Base-by-base conservation (phyloP, 1,140 invertebrate species). In the Drosophila willistoni region DNA sequence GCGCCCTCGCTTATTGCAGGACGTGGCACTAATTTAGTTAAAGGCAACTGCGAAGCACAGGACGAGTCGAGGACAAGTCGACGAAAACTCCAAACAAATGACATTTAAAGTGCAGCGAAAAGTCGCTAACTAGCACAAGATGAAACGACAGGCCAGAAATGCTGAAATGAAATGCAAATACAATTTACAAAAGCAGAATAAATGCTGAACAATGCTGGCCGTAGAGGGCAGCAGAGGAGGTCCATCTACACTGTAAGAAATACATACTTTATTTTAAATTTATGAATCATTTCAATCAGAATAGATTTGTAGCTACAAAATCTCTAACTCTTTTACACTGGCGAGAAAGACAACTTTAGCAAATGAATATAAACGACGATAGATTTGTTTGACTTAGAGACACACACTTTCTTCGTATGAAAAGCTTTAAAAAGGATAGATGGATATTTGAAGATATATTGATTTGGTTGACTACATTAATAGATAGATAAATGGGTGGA, bases 31-130 rank as follows among this genome's bases (percentile, higher is more conserved):
- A 89, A 87, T 87, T 87, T 87, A 86, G 69, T 87, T 87, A 87
- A 87, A 87, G 79, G 73, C 83, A 71, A 76, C 73, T 70, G 70
- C 76, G 63, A 36, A 3, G 44, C 14, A n/a, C 5, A 51, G 44
- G 17, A 51, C 44, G 9, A 3, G 17, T 7, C 14, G 44, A 17
- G 14, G 44, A 42, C 42, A 74, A 76, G 36, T 7, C 36, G n/a
- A 14, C 39, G 29, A 51, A 87, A 87, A 87, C 79, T 77, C 76
- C 73, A 64, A 77, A 68, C 83, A 89, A 87, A 87, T 87, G 84
- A 80, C 83, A 87, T 87, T 87, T 87, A 87, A 87, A 87, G 83
- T 89, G 83, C 79, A 87, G 84, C 76, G 83, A 87, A 87, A 87
- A 87, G 83, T 87, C 83, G 83, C 77, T 89, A 89, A 87, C 83